A percentile compares a stretch with the other conserved stretches of the same genome.
phyloP scores from a whole-genome alignment of 2,888 invertebrate species.

The Hydrotaea diabolus region DNA sequence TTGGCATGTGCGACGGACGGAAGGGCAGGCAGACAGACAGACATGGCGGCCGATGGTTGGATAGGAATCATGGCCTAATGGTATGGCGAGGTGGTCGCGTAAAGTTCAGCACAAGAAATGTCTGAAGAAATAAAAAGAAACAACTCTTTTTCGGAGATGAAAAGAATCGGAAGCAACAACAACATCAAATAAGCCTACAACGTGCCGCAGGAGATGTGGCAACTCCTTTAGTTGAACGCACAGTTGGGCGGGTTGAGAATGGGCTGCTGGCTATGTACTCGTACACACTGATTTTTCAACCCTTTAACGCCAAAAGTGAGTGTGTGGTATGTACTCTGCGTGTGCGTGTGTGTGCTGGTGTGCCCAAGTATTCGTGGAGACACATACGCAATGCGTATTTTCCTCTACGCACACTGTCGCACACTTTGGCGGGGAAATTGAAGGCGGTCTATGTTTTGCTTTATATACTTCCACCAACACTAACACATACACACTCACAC shows the following conservation, averaged over 20 bases:
- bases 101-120: neutral
- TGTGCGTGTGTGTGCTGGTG: slow-evolving; percentile 34
- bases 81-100: neutral
- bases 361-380: neutral
- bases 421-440: slow-evolving; percentile 59
- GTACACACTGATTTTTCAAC: slow-evolving; percentile 62
- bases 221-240: slow-evolving; percentile 36
- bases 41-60: neutral
- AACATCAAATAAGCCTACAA: slow-evolving; percentile 30
- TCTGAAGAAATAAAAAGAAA: slow-evolving; percentile 47
- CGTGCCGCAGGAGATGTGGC: slow-evolving; percentile 34
- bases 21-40: neutral
- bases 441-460: slow-evolving; percentile 29
- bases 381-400: slow-evolving; percentile 59
- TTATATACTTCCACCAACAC: slow-evolving; percentile 37
- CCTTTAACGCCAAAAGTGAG: slow-evolving; percentile 56
- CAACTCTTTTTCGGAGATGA: slow-evolving; percentile 40
- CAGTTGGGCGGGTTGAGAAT: slow-evolving; percentile 2
- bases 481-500: slow-evolving; percentile 29
- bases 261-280: slow-evolving; percentile 20
- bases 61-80: neutral
- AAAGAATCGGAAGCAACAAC: neutral
- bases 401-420: slow-evolving; percentile 12
- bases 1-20: slow-evolving; percentile 26
- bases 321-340: slow-evolving; percentile 12